Evolutionary conservation across 2,113 vertebrate genomes (phyloP).

Genomic region (Callocephalon fimbriatum): DNA sequence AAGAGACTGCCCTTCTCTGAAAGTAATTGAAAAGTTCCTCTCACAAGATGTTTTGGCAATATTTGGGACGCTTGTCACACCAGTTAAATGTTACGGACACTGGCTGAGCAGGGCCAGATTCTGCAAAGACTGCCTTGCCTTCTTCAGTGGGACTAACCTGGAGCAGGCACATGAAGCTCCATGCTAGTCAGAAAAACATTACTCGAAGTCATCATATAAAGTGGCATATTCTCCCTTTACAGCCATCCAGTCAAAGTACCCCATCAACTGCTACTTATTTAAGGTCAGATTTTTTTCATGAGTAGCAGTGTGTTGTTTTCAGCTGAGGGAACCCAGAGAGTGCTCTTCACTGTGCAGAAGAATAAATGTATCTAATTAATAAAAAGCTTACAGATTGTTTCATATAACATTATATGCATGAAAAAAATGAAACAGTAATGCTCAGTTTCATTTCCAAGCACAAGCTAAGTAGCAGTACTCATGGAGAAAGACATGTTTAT

Average conservation of each 20-base stretch:
- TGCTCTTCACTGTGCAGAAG: not conserved
- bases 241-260: not conserved
- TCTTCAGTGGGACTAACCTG: not conserved
- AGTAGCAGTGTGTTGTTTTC: not conserved
- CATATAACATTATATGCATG: not conserved
- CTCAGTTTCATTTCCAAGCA: not conserved
- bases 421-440: not conserved
- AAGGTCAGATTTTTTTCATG: not conserved
- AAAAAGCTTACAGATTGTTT: not conserved
- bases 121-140: not conserved
- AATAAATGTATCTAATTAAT: not conserved
- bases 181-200: not conserved
- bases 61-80: not conserved
- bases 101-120: not conserved
- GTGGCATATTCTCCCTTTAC: not conserved
- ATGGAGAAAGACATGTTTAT: not conserved
- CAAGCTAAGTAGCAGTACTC: not conserved
- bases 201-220: not conserved
- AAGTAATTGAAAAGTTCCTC: not conserved
- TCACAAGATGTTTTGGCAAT: not conserved
- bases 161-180: not conserved
- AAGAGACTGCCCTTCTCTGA: not conserved
- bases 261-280: not conserved
- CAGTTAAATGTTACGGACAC: not conserved
- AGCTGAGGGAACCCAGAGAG: accelerated